A percentile compares a stretch with the other conserved stretches of the same genome.
Evolutionary conservation across 2,797 vertebrate species (phyloP).

Genomic region (Lindbergichthys nudifrons): DNA sequence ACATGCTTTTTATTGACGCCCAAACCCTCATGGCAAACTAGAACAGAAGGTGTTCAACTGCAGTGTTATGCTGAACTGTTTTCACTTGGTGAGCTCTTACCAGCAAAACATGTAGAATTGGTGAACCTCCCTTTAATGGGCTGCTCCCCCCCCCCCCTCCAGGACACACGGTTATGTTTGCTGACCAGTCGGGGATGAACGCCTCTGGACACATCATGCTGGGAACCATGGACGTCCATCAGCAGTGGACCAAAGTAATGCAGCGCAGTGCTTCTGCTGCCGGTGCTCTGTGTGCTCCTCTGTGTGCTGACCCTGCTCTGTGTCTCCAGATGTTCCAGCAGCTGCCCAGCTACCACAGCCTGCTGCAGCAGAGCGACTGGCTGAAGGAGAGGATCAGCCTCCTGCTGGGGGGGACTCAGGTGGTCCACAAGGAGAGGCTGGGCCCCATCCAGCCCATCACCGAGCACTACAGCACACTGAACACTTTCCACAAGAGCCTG

Average conservation of each 20-base stretch:
- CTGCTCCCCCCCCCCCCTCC: not conserved
- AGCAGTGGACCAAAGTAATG: conserved; percentile 95
- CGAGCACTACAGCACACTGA: conserved; percentile 89
- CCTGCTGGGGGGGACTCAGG: conserved; percentile 90
- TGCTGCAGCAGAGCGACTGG: conserved; percentile 87
- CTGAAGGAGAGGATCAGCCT: conserved; percentile 91
- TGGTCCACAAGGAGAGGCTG: conserved; percentile 89
- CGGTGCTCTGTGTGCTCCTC: not conserved
- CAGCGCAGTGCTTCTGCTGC: not conserved
- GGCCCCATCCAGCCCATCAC: conserved; percentile 87
- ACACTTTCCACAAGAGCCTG: conserved; percentile 87
- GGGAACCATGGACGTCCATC: conserved; percentile 96
- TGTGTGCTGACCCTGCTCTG: conserved; percentile 8
- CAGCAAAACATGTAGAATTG: not conserved
- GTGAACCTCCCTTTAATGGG: not conserved
- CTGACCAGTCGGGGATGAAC: conserved; percentile 94
- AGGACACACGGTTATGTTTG: conserved; percentile 93
- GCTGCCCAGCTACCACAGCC: conserved; percentile 87
- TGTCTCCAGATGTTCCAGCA: conserved; percentile 89
- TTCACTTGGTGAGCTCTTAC: not conserved
- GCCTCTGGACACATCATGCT: conserved; percentile 93
- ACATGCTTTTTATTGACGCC: no score
- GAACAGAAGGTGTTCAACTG: no score
- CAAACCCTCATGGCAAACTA: no score
- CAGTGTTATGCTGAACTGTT: not conserved